phyloP scores from a whole-genome alignment of 2,113 vertebrate species.

The Stigmatopora argus region DNA sequence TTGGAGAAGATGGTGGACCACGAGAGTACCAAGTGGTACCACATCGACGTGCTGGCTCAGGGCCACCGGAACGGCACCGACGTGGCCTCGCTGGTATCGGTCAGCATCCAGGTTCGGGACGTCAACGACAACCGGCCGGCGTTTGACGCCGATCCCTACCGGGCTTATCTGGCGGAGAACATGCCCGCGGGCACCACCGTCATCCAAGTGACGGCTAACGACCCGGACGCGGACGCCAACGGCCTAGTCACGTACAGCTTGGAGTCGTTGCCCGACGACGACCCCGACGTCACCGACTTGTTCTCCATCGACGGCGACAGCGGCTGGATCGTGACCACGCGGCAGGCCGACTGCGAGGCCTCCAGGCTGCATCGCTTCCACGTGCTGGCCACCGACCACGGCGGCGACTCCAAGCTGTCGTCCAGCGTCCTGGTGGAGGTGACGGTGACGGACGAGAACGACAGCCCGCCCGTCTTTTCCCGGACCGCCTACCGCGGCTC shows the following conservation, averaged over 20 bases:
- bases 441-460: slow-evolving; percentile 87
- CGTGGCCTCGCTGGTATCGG: slow-evolving; percentile 84
- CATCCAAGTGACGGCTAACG: slow-evolving; percentile 88
- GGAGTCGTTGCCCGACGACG: slow-evolving; percentile 65
- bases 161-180: slow-evolving; percentile 88
- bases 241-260: slow-evolving; percentile 88
- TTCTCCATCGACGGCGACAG: slow-evolving; percentile 85
- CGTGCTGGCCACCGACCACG: slow-evolving; percentile 87
- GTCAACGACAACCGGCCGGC: slow-evolving; percentile 92
- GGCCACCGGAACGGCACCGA: slow-evolving; percentile 83
- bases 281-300: slow-evolving; percentile 68
- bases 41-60: slow-evolving; percentile 87
- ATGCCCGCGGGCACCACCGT: slow-evolving; percentile 89
- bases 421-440: slow-evolving; percentile 88
- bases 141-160: slow-evolving; percentile 91
- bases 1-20: slow-evolving; percentile 86
- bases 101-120: slow-evolving; percentile 90
- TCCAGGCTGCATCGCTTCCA: slow-evolving; percentile 76
- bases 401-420: slow-evolving; percentile 78
- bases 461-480: slow-evolving; percentile 85
- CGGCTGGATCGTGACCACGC: slow-evolving; percentile 87
- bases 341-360: slow-evolving; percentile 81
- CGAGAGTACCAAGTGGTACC: slow-evolving; percentile 92
- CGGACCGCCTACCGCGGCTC: slow-evolving; percentile 81
- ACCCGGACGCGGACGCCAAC: slow-evolving; percentile 85